phyloP scores from a whole-genome alignment of 1,140 invertebrate species.

The Conus ventricosus region DNA sequence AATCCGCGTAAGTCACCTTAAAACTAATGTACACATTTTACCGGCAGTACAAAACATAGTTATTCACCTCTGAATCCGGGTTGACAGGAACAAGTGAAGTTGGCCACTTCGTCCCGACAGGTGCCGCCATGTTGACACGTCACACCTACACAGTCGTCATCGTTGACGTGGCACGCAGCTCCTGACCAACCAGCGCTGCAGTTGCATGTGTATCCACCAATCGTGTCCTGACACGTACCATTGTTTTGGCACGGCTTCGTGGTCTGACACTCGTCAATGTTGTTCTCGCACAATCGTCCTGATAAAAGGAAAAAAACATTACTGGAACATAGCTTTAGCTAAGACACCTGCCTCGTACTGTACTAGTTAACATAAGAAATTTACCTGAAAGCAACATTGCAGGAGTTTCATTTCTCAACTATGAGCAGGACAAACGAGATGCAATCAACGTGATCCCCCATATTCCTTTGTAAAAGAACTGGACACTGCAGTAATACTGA shows the following conservation, averaged over 20 bases:
- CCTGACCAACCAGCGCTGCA: slow-evolving; percentile 90
- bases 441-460: too few relatives aligned
- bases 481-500: too few relatives aligned
- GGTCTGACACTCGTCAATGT: slow-evolving; percentile 49
- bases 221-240: slow-evolving; percentile 87
- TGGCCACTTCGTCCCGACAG: slow-evolving; percentile 80
- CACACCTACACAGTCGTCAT: slow-evolving; percentile 74
- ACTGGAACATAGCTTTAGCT: too few relatives aligned
- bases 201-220: slow-evolving; percentile 88
- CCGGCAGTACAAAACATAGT: too few relatives aligned
- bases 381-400: too few relatives aligned
- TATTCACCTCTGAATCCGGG: slow-evolving; percentile 87
- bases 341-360: too few relatives aligned
- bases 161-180: slow-evolving; percentile 86
- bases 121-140: slow-evolving; percentile 54
- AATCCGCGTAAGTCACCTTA: too few relatives aligned
- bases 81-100: slow-evolving; percentile 89
- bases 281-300: slow-evolving; percentile 45
- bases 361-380: too few relatives aligned
- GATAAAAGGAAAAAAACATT: not conserved
- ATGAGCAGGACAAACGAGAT: too few relatives aligned
- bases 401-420: too few relatives aligned
- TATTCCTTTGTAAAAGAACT: too few relatives aligned
- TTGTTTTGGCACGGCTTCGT: slow-evolving; percentile 88
- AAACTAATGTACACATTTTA: too few relatives aligned